A percentile compares a stretch with the other conserved stretches of the same genome.
phyloP scores from a whole-genome alignment of 2,113 vertebrate species.

The Nerophis lumbriciformis region DNA sequence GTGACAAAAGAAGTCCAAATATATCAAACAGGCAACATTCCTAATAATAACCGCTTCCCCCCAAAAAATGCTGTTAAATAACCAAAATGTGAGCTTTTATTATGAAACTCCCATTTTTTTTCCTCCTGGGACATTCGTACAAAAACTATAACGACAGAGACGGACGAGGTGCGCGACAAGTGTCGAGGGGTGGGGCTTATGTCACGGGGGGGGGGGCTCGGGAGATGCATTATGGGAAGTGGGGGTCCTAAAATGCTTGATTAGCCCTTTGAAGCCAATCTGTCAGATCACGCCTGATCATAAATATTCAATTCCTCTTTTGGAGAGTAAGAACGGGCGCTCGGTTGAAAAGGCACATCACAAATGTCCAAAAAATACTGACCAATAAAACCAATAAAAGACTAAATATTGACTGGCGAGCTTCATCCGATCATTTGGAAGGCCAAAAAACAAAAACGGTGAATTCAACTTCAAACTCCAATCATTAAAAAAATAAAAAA shows the following conservation, averaged over 20 bases:
- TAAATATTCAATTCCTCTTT: no score
- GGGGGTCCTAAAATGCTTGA: neutral
- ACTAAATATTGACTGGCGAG: neutral
- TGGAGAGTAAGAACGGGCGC: no score
- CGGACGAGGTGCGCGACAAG: neutral
- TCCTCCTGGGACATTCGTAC: neutral
- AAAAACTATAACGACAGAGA: neutral
- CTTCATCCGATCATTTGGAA: neutral
- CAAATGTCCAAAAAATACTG: neutral
- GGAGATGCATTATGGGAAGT: neutral
- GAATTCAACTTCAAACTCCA: neutral
- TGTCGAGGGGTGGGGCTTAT: no score
- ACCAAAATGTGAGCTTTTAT: neutral
- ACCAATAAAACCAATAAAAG: neutral
- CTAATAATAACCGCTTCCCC: neutral
- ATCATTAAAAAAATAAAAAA: neutral
- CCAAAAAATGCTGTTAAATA: neutral
- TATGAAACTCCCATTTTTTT: neutral
- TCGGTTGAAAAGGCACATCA: neutral
- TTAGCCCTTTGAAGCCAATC: constrained; percentile 1
- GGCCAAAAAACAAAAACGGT: neutral
- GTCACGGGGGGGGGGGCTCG: no score
- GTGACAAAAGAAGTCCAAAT: neutral
- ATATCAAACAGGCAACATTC: neutral
- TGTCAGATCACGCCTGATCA: no score